phyloP scores from a whole-genome alignment of 2,888 invertebrate species.

The Chironomus tentans region DNA sequence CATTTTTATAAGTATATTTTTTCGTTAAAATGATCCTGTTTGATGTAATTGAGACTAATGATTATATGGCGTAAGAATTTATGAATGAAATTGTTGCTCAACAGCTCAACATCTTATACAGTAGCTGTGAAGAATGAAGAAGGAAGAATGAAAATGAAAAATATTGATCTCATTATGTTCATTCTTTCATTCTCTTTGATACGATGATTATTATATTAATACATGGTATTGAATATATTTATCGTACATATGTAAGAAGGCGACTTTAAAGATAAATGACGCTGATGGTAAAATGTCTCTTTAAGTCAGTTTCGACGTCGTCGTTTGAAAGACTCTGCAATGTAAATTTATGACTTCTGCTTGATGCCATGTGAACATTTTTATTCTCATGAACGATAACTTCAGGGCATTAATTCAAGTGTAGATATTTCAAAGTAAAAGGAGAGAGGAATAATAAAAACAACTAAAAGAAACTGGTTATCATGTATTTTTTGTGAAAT shows the following conservation, averaged over 20 bases:
- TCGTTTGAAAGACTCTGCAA: not conserved
- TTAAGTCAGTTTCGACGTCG: not conserved
- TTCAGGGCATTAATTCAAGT: not conserved
- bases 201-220: not conserved
- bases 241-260: not conserved
- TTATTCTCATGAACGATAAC: constrained; percentile 1
- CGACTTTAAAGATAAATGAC: constrained; percentile 2
- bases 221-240: not conserved
- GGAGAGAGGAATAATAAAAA: not conserved
- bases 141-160: not conserved
- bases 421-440: not conserved
- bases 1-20: not conserved
- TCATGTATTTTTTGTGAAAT: not conserved
- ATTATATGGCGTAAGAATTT: constrained; percentile 7
- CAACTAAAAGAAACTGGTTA: constrained; percentile 9
- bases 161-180: constrained; percentile 18
- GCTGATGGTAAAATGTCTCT: not conserved
- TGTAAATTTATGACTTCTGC: constrained; percentile 15
- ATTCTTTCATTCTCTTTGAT: not conserved
- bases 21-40: constrained; percentile 12
- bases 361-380: constrained; percentile 10
- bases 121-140: not conserved
- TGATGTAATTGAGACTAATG: constrained; percentile 16
- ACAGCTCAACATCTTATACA: not conserved
- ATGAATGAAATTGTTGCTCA: constrained; percentile 11